Percentiles rank a stretch among this genome's conserved stretches.
Evolutionary conservation across 1,140 invertebrate genomes (phyloP).

Genomic region (Drosophila murphyi): DNA sequence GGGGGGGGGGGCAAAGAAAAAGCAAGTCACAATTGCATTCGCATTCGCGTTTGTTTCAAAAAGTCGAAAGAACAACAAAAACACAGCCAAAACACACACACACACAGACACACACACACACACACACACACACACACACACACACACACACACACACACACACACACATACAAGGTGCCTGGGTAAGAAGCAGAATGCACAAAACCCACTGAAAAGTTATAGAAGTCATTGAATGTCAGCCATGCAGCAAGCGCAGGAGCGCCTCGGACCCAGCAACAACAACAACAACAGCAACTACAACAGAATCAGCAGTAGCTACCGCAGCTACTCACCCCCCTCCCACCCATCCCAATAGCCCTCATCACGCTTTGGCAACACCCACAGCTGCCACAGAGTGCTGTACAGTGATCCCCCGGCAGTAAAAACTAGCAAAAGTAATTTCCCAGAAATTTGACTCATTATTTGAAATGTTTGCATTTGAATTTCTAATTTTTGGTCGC

Average conservation of each 20-base stretch:
- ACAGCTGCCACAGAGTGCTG: slow-evolving; percentile 1
- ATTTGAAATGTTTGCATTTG: too few species aligned
- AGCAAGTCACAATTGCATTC: slow-evolving; percentile 69
- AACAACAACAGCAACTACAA: neutral
- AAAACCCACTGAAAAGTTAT: slow-evolving; percentile 78
- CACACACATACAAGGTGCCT: slow-evolving; percentile 1
- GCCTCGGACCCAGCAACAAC: slow-evolving; percentile 18
- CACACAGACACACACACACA: slow-evolving; percentile 33
- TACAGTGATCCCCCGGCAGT: neutral
- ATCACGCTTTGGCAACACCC: neutral
- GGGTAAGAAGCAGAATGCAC: slow-evolving; percentile 44
- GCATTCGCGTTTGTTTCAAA: slow-evolving; percentile 69
- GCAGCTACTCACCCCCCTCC: neutral
- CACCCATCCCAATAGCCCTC: neutral
- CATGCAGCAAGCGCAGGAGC: slow-evolving; percentile 60
- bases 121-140: slow-evolving; percentile 30
- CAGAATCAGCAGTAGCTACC: neutral
- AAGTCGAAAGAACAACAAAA: slow-evolving; percentile 67
- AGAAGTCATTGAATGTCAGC: slow-evolving; percentile 82
- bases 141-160: slow-evolving; percentile 22
- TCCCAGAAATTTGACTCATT: too few species aligned
- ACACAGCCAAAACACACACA: slow-evolving; percentile 31
- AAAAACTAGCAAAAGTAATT: neutral
- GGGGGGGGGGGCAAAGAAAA: slow-evolving; percentile 12
- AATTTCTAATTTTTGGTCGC: too few species aligned